phyloP scores from a whole-genome alignment of 2,888 invertebrate genomes.

The Catonia carolina region DNA sequence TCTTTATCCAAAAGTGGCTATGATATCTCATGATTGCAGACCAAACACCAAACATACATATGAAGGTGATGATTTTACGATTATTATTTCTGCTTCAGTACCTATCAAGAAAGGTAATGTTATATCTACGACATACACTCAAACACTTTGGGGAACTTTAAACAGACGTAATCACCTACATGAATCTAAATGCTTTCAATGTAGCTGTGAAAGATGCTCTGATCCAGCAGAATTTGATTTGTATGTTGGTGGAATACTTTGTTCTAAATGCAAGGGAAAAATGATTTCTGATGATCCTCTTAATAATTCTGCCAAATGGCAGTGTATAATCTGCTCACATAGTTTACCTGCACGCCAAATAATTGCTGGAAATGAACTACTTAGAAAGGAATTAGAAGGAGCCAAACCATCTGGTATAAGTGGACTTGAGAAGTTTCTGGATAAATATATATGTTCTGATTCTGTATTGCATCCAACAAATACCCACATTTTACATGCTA shows the following conservation, averaged over 20 bases:
- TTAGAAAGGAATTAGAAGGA: constrained; percentile 52
- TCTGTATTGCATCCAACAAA: constrained; percentile 59
- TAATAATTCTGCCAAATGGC: constrained; percentile 54
- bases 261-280: constrained; percentile 56
- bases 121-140: constrained; percentile 63
- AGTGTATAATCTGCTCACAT: constrained; percentile 57
- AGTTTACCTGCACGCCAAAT: constrained; percentile 53
- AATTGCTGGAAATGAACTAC: constrained; percentile 53
- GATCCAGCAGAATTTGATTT: constrained; percentile 65
- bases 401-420: constrained; percentile 50
- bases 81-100: constrained; percentile 57
- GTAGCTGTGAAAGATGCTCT: constrained; percentile 57
- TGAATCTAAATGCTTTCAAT: constrained; percentile 60
- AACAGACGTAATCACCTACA: constrained; percentile 56
- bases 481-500: constrained; percentile 59
- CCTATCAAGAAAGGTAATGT: constrained; percentile 59
- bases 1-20: constrained; percentile 57
- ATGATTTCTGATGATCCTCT: constrained; percentile 55
- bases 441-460: constrained; percentile 46
- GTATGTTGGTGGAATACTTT: constrained; percentile 52
- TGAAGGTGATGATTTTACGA: constrained; percentile 51
- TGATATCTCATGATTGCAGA: constrained; percentile 65
- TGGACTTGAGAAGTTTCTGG: constrained; percentile 56
- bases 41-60: constrained; percentile 66
- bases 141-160: constrained; percentile 61